Base-by-base conservation (phyloP, 2,113 vertebrate species). In the Ciconia boyciana region DNA sequence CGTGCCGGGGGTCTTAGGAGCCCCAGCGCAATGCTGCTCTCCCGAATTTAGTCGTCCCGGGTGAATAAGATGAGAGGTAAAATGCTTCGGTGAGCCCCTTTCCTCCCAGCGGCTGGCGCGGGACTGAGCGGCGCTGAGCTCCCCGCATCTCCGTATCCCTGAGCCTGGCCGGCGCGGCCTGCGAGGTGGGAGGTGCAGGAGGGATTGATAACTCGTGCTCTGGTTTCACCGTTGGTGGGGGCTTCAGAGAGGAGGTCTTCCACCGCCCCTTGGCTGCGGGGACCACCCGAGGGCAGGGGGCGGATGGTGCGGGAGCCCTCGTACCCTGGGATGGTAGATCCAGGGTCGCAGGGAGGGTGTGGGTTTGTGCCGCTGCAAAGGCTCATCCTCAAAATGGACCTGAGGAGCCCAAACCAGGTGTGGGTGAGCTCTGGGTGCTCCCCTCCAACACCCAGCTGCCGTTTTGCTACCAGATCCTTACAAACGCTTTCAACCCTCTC, bases 1-100 rank as follows among this genome's bases (percentile, higher is more conserved):
- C 3, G 0, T 1, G 3, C 43, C 0, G 0, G 32, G 48, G 32
- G 7, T 34, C n/a, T n/a, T n/a, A n/a, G n/a, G n/a, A n/a, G n/a
- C n/a, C n/a, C n/a, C n/a, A n/a, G n/a, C n/a, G n/a, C n/a, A n/a
- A n/a, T n/a, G n/a, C n/a, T n/a, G n/a, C n/a, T n/a, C n/a, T 85
- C 34, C 66, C 28, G 39, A 39, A 55, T 36, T 65, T 9, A 13
- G 26, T 54, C 3, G 0, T 76, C 19, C 26, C 1, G 5, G 19
- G 31, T 18, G 17, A 58, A 44, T 29, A 32, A 78, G 60, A 52
- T 25, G 4, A 11, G 24, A 55, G 17, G 15, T 72, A 9, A 48
- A 71, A 52, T 0, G 2, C 65, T 78, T 49, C 29, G 57, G 32
- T 21, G 78, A 70, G 57, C 28, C 24, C 51, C 16, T 39, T 51